A percentile compares a stretch with the other conserved stretches of the same genome.
Conservation (phyloP, 1,140 invertebrate genomes). For the Oryctes rhinoceros region DNA sequence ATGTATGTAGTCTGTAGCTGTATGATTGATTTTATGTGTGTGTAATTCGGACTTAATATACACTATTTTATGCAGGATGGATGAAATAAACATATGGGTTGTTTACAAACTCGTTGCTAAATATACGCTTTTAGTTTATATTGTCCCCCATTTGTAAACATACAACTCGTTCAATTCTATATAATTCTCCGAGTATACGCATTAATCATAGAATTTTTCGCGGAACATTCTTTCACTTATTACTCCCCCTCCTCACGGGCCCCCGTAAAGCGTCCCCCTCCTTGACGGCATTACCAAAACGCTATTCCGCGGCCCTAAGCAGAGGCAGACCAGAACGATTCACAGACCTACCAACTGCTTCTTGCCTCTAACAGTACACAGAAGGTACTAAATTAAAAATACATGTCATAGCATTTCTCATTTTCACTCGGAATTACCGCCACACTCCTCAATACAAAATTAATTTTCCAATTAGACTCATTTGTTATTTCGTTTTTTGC, state of each 20-base stretch:
- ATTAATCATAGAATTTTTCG: constrained; percentile 36
- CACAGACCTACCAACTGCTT: too few relatives aligned
- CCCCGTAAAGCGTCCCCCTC: neutral
- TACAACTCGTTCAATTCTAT: constrained; percentile 32
- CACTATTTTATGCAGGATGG: constrained; percentile 39
- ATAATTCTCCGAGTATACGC: constrained; percentile 17
- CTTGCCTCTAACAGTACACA: constrained; percentile 6
- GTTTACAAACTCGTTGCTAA: constrained; percentile 40
- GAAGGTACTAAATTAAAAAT: constrained; percentile 35
- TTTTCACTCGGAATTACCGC: constrained; percentile 5
- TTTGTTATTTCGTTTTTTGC: constrained; percentile 21
- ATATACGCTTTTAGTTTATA: constrained; percentile 38
- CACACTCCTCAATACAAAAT: constrained; percentile 31
- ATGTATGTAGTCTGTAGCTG: constrained; percentile 13
- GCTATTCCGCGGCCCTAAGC: neutral
- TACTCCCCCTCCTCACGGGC: neutral
- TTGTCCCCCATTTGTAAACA: constrained; percentile 39
- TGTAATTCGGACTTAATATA: constrained; percentile 40
- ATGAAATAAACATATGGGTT: constrained; percentile 40
- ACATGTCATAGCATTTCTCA: constrained; percentile 31
- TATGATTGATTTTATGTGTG: constrained; percentile 37
- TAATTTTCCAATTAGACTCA: constrained; percentile 35
- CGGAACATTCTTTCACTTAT: constrained; percentile 32
- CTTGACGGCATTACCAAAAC: neutral
- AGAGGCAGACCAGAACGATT: too few relatives aligned